Conservation (phyloP, 1,140 invertebrate genomes). For the Ostrea denselamellosa region DNA sequence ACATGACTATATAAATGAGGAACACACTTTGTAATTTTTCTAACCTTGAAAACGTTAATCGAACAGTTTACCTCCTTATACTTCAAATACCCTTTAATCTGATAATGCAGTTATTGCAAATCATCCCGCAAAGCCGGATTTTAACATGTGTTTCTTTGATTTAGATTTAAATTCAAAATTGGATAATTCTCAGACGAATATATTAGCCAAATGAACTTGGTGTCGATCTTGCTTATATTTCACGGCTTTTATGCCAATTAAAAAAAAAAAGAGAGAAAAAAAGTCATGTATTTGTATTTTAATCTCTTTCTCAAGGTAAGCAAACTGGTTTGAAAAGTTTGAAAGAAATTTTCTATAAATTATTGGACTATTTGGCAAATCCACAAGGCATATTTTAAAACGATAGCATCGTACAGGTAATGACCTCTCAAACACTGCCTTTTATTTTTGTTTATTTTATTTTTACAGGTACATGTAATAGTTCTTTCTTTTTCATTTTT, state of each 20-base stretch:
- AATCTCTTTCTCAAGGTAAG: not conserved
- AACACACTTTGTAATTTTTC: not conserved
- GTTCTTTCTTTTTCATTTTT: no score
- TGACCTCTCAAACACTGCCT: no score
- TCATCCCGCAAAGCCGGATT: slow-evolving; percentile 9
- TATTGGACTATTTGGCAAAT: not conserved
- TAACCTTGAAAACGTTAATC: slow-evolving; percentile 10
- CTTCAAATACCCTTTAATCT: not conserved
- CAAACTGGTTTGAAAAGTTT: not conserved
- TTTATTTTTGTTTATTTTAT: no score
- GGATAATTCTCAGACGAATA: slow-evolving; percentile 17
- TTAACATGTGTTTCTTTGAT: slow-evolving; percentile 2
- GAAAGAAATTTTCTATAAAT: not conserved
- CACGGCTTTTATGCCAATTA: not conserved
- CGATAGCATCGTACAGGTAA: no score
- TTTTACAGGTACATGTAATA: no score
- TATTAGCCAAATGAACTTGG: not conserved
- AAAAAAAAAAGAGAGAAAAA: not conserved
- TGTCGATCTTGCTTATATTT: not conserved
- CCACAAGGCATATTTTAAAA: not conserved
- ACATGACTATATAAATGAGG: not conserved
- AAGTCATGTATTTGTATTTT: not conserved
- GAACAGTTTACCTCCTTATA: not conserved
- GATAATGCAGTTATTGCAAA: slow-evolving; percentile 30
- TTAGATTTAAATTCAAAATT: slow-evolving; percentile 17